These are phyloP conservation scores for Apostichopus parvimensis DNA, from an alignment of 35 echinoderm and acorn worm species.

Conservation along the genomic window DNA sequence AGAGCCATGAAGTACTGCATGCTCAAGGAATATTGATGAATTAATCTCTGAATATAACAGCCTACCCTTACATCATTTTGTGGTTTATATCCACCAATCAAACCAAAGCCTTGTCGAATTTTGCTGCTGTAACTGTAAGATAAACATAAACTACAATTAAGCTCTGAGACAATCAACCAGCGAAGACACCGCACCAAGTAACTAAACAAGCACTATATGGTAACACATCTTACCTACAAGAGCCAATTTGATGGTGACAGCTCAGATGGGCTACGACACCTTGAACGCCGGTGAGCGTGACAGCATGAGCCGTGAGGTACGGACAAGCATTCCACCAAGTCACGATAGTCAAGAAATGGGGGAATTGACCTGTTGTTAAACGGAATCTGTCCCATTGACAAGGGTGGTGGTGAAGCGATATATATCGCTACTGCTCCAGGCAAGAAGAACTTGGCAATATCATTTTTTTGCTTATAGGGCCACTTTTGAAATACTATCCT, in stretches of 20 bases:
- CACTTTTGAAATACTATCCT: neutral
- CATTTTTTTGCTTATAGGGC: neutral
- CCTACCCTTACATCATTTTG: no score
- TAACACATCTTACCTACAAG: neutral
- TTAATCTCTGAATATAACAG: neutral
- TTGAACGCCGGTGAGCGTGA: neutral
- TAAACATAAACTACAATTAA: no score
- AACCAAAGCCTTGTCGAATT: no score
- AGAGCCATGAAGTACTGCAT: neutral
- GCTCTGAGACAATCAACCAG: no score
- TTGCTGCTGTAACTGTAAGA: no score
- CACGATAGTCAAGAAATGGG: neutral
- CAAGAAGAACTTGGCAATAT: neutral
- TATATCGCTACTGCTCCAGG: neutral
- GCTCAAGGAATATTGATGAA: neutral
- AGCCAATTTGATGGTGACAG: constrained; percentile 36
- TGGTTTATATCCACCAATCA: no score
- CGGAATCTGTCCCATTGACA: neutral
- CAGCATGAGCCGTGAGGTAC: neutral
- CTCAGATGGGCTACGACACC: constrained; percentile 4
- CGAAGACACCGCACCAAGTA: no score
- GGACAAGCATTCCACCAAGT: constrained; percentile 5
- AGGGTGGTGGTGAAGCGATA: neutral
- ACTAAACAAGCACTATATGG: neutral
- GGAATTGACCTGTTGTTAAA: neutral